These are phyloP conservation scores for Axis porcinus DNA, from an alignment of 2,113 vertebrate genomes.

Conservation along the genomic window DNA sequence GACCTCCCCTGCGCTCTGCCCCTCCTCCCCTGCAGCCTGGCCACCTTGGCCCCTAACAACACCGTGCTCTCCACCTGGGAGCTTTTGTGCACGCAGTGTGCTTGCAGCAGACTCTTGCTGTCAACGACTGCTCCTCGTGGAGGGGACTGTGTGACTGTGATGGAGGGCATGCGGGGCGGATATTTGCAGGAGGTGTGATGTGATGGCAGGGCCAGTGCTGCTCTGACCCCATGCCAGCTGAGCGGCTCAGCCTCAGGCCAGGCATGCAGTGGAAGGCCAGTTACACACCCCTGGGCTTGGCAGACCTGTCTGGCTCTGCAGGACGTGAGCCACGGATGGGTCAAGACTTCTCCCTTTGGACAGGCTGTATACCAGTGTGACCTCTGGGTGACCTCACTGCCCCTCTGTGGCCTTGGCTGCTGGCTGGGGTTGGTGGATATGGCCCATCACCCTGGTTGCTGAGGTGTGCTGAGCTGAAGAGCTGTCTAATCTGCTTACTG, in stretches of 20 bases:
- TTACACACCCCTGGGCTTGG: background rate
- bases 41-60: background rate
- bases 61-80: background rate
- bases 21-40: no score
- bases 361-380: fast-evolving
- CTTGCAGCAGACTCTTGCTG: background rate
- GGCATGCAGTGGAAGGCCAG: background rate
- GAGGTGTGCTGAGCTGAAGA: background rate
- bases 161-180: fast-evolving
- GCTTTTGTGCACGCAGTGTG: fast-evolving
- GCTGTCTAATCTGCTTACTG: background rate
- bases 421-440: background rate
- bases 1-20: background rate
- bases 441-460: background rate
- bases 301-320: background rate
- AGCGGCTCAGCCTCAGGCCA: background rate
- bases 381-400: background rate
- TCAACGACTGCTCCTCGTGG: background rate
- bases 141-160: background rate
- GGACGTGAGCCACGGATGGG: background rate
- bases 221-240: background rate
- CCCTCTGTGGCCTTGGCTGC: background rate
- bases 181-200: background rate
- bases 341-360: background rate
- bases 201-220: background rate